Evolutionary conservation across 1,140 invertebrate genomes (phyloP).

Genomic region (Leptinotarsa defecta): DNA sequence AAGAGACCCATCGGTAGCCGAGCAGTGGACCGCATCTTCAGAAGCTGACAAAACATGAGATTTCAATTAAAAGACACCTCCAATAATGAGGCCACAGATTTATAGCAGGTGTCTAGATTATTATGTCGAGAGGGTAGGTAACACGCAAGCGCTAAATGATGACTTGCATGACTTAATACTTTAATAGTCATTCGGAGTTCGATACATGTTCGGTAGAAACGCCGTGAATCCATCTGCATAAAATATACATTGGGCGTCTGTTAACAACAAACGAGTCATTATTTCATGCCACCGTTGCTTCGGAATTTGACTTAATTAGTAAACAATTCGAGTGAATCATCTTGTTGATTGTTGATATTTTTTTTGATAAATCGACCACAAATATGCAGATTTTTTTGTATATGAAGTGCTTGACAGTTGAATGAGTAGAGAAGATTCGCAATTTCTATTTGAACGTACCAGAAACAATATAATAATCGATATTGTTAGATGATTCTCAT

Average conservation of each 20-base stretch:
- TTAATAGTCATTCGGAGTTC: background rate
- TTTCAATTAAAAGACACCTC: conserved; percentile 17
- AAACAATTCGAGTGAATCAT: conserved; percentile 6
- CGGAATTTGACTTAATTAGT: conserved; percentile 8
- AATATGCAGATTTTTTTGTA: background rate
- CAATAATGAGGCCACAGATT: conserved; percentile 22
- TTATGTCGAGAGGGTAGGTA: conserved; percentile 22
- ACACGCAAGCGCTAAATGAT: conserved; percentile 23
- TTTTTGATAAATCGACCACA: background rate
- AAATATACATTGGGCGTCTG: conserved; percentile 7
- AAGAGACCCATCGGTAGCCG: background rate
- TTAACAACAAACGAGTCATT: conserved; percentile 4
- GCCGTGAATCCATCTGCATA: conserved; percentile 2
- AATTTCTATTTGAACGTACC: too few species aligned
- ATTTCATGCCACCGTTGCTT: background rate
- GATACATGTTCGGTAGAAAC: background rate
- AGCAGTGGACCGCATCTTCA: conserved; percentile 4
- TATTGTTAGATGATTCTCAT: too few species aligned
- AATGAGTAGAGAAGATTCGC: background rate
- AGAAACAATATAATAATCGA: too few species aligned
- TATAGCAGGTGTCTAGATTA: conserved; percentile 20
- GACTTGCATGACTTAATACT: conserved; percentile 21
- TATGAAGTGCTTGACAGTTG: background rate
- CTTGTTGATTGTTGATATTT: conserved; percentile 3
- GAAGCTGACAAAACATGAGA: conserved; percentile 22